Evolutionary conservation across 2,113 vertebrate genomes (phyloP), one percentile per base, ranked within the genome.

Genomic region (Conger conger): DNA sequence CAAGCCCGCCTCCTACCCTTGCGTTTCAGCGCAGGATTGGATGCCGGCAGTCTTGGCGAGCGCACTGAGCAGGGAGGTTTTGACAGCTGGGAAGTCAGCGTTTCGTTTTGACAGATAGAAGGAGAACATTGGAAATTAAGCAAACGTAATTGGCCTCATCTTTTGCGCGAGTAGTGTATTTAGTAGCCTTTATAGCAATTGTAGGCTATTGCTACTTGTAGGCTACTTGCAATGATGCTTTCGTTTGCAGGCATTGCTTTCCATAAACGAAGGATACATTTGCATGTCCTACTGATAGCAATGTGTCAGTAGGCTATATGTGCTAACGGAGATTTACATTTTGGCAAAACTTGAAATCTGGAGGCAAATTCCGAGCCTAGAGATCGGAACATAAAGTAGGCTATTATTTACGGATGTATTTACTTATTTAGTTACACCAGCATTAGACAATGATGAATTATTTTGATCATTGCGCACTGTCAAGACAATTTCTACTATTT

Each of bases 11-110:
- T 73, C 73, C 82, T 38, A 9, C 36, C 2, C 80, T 54, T 13
- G 80, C 4, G 15, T 35, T 81, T 45, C 80, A 23, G 73, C 36
- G 73, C 33, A 77, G 76, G 83, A 84, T 84, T 84, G 83, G 83
- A 79, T 63, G 30, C 15, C 23, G 27, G 77, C 33, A 78, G 38
- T 15, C 76, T 20, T 78, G 35, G 35, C 11, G 36, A 38, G 33
- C 6, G 23, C 16, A 78, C 17, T 50, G 83, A 18, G 76, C 17
- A 77, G 76, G 73, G 36, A 20, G 50, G 35, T 18, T 53, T 30
- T 42, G 81, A 42, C 30, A 45, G 40, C 80, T 27, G 73, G 17
- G 15, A 40, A 60, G 60, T 53, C 2, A 35, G 77, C 6, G 23
- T 9, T 63, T 63, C 3, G 57, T 63, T 63, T 50, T 27, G 20